Evolutionary conservation across 2,888 invertebrate genomes (phyloP).

Genomic region (Dermolepida albohirtum): DNA sequence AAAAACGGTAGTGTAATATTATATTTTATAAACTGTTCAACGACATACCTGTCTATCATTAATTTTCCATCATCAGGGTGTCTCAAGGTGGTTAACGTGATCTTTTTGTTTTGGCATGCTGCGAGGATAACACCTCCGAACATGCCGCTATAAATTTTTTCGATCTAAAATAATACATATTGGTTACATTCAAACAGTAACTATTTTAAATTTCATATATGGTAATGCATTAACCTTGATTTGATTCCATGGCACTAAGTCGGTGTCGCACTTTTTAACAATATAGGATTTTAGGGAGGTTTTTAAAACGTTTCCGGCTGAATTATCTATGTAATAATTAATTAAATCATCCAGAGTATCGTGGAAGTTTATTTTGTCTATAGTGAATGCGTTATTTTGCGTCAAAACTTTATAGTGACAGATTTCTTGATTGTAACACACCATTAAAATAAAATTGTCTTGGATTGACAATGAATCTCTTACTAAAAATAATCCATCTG

Average conservation of each 20-base stretch:
- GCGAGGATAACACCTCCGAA: conserved; percentile 7
- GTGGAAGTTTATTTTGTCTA: conserved; percentile 1
- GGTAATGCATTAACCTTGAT: conserved; percentile 2
- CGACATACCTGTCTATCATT: neutral
- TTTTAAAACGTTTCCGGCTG: neutral
- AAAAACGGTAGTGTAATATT: no score
- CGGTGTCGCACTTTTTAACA: conserved; percentile 2
- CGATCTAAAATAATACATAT: no score
- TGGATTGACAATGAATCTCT: conserved; percentile 20
- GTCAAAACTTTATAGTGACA: conserved; percentile 8
- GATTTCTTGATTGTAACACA: conserved; percentile 4
- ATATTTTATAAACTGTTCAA: no score
- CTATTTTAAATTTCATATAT: no score
- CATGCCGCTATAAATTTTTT: neutral
- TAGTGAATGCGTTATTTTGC: neutral
- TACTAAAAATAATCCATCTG: conserved; percentile 33
- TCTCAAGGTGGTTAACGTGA: conserved; percentile 1
- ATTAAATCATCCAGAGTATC: conserved; percentile 9
- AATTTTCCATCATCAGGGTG: neutral
- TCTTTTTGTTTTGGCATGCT: neutral
- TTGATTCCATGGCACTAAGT: neutral
- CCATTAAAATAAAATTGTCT: conserved; percentile 22
- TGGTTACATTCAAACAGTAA: no score
- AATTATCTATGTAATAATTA: neutral
- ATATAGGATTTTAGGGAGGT: conserved; percentile 8